Evolutionary conservation across 2,797 vertebrate species (phyloP).

Genomic region (Erithacus rubecula): DNA sequence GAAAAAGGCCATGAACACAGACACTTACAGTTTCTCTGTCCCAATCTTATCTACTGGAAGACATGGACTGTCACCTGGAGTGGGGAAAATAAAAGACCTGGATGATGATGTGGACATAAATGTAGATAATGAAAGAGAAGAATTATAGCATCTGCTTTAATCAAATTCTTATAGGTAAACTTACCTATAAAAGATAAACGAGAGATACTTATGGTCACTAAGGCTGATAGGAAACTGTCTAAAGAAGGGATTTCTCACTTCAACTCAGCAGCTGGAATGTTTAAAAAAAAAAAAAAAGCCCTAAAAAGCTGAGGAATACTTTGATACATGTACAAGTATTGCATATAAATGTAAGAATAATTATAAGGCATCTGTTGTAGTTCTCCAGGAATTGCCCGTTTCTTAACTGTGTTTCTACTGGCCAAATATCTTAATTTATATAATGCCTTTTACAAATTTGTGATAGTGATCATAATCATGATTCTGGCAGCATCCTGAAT

Average conservation of each 20-base stretch:
- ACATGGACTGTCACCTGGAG: neutral
- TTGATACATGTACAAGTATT: neutral
- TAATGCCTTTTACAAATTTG: neutral
- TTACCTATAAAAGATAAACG: neutral
- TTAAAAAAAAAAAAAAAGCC: neutral
- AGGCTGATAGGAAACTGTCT: neutral
- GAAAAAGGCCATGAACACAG: neutral
- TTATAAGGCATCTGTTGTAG: neutral
- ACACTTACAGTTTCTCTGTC: neutral
- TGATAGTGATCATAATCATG: neutral
- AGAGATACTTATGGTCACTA: neutral
- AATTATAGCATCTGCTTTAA: neutral
- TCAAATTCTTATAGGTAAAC: neutral
- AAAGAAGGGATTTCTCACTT: neutral
- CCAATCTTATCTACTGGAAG: neutral
- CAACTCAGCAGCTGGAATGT: neutral
- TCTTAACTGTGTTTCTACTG: neutral
- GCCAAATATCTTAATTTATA: neutral
- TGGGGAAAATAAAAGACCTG: neutral
- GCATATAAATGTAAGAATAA: neutral
- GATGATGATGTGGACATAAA: neutral
- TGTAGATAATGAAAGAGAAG: accelerated
- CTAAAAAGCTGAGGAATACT: neutral
- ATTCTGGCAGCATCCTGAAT: neutral
- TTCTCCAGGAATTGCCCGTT: accelerated